Evolutionary conservation across 2,113 vertebrate genomes (phyloP).

Genomic region (Uria lomvia): DNA sequence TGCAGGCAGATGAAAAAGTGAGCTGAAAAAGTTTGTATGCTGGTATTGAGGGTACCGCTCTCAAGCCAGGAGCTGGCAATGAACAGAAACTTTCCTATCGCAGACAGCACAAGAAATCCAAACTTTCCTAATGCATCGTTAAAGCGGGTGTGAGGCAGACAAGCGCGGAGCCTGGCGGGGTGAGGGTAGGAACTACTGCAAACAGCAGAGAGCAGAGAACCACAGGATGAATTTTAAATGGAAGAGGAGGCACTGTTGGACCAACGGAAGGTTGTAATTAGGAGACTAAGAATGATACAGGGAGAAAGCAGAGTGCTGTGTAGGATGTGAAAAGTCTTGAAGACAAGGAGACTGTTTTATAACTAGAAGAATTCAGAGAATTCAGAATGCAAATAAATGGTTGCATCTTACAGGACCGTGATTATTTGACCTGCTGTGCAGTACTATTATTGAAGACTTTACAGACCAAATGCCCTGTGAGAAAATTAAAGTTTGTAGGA

Average conservation of each 20-base stretch:
- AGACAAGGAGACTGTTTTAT: not conserved
- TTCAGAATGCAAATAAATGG: not conserved
- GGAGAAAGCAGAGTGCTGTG: not conserved
- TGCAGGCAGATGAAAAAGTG: not conserved
- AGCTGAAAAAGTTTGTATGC: not conserved
- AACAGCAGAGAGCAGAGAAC: not conserved
- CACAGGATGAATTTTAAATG: not conserved
- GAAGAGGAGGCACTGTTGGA: not conserved
- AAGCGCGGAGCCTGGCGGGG: not conserved
- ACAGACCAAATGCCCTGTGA: not conserved
- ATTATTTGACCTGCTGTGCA: not conserved
- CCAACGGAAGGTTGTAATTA: rapidly evolving
- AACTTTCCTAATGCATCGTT: not conserved
- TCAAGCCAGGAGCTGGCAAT: not conserved
- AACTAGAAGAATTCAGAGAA: not conserved
- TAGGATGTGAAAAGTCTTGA: not conserved
- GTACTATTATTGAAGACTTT: not conserved
- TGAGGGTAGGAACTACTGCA: not conserved
- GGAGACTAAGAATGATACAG: not conserved
- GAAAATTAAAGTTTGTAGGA: not conserved
- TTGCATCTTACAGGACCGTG: not conserved
- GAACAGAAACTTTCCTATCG: not conserved
- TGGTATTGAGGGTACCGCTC: not conserved
- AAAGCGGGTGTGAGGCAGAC: not conserved
- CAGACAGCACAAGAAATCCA: not conserved